Evolutionary conservation across 1,140 invertebrate species (phyloP).

Genomic region (Drosophila oshimai): DNA sequence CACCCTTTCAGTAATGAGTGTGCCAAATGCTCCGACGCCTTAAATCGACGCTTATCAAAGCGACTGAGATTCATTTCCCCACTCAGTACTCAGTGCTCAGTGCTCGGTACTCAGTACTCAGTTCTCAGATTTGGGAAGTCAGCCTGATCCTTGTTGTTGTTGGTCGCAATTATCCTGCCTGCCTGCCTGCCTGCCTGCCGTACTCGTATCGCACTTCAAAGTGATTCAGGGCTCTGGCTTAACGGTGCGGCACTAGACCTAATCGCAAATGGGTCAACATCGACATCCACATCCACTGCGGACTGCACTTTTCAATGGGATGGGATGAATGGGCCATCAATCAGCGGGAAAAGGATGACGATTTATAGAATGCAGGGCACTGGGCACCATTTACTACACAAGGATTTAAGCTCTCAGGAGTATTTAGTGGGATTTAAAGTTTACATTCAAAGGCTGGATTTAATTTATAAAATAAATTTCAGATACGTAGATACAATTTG

Average conservation of each 20-base stretch:
- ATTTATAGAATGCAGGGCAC: neutral
- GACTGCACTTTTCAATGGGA: neutral
- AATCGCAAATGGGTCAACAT: conserved; percentile 28
- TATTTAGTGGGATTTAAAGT: neutral
- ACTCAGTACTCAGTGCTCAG: no score
- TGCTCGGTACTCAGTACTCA: no score
- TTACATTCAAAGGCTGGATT: no score
- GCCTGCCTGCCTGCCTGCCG: no score
- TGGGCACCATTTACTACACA: neutral
- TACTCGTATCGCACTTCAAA: conserved; percentile 4
- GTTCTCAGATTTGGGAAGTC: conserved; percentile 2
- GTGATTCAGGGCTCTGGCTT: neutral
- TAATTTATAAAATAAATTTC: no score
- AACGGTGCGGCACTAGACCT: neutral
- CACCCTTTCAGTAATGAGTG: conserved; percentile 52
- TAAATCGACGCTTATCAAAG: conserved; percentile 59
- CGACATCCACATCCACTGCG: neutral
- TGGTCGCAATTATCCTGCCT: conserved; percentile 17
- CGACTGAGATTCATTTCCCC: conserved; percentile 19
- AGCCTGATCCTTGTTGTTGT: neutral
- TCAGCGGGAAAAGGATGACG: neutral
- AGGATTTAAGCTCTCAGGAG: neutral
- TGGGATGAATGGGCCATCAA: conserved; percentile 24
- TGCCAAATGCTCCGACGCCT: conserved; percentile 49
- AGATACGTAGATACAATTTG: no score